These are phyloP conservation scores for Emydoidea blandingii DNA, from an alignment of 2,797 vertebrate species.

Conservation along the genomic window DNA sequence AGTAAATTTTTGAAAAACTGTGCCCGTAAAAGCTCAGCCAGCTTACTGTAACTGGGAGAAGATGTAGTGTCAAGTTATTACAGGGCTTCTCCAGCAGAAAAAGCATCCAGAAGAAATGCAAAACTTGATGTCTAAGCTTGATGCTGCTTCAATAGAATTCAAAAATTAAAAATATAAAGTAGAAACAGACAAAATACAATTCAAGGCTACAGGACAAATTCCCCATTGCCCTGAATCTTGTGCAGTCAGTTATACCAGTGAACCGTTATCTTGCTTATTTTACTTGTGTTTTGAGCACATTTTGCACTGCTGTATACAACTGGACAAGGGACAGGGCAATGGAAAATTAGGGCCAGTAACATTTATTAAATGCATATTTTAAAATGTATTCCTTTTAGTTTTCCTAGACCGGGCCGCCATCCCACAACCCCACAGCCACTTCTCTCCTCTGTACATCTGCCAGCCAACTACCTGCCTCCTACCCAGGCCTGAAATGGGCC, in stretches of 20 bases:
- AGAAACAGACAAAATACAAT: background rate
- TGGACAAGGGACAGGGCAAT: background rate
- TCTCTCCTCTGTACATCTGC: background rate
- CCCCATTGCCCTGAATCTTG: background rate
- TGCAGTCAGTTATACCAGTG: background rate
- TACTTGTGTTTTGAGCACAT: accelerated
- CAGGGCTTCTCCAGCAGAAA: background rate
- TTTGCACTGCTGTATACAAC: background rate
- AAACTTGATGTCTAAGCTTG: too few relatives aligned
- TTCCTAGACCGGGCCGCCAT: background rate
- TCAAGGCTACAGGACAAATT: background rate
- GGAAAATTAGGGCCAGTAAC: background rate
- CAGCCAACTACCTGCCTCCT: background rate
- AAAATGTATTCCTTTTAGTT: background rate
- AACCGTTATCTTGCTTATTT: background rate
- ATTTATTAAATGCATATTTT: background rate
- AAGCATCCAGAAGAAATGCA: background rate
- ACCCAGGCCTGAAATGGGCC: background rate
- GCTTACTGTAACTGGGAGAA: background rate
- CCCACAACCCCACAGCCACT: background rate
- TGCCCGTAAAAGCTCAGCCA: background rate
- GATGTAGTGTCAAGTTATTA: background rate
- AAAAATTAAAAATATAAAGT: background rate
- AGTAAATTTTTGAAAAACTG: background rate
- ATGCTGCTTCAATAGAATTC: accelerated